Percentiles rank a stretch among this genome's conserved stretches.
Conservation (phyloP, 2,888 invertebrate genomes). For the Maniola hyperantus region DNA sequence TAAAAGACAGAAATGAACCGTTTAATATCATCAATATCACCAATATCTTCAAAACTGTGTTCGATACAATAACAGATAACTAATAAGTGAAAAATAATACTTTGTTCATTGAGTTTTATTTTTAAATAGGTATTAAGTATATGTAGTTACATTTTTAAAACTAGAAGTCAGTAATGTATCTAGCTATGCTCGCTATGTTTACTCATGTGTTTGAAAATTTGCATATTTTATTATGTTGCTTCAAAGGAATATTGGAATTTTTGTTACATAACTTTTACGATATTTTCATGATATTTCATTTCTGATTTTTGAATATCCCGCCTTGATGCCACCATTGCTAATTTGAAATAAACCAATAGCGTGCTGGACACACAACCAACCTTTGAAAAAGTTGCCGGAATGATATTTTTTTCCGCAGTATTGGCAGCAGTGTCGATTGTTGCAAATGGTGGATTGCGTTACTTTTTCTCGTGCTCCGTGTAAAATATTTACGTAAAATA, state of each 20-base stretch:
- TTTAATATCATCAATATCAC: no score
- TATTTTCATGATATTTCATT: constrained; percentile 11
- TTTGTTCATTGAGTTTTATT: no score
- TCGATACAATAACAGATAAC: no score
- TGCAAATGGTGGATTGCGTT: constrained; percentile 83
- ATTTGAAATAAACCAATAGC: constrained; percentile 72
- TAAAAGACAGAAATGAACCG: no score
- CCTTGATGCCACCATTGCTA: constrained; percentile 49
- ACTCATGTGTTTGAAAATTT: no score
- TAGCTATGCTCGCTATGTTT: no score
- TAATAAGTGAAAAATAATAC: no score
- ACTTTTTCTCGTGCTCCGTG: constrained; percentile 82
- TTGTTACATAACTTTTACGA: neutral
- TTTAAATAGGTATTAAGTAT: no score
- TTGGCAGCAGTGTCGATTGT: constrained; percentile 80
- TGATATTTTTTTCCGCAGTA: constrained; percentile 65
- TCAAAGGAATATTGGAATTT: neutral
- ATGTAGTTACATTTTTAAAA: no score
- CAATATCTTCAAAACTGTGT: no score
- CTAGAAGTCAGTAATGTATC: no score
- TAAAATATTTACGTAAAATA: constrained; percentile 84
- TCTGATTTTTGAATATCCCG: constrained; percentile 61
- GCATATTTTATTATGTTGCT: neutral
- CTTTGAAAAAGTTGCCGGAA: constrained; percentile 60
- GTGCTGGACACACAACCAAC: constrained; percentile 61